Evolutionary conservation across 1,140 invertebrate species (phyloP).

Genomic region (Papilio glaucus): DNA sequence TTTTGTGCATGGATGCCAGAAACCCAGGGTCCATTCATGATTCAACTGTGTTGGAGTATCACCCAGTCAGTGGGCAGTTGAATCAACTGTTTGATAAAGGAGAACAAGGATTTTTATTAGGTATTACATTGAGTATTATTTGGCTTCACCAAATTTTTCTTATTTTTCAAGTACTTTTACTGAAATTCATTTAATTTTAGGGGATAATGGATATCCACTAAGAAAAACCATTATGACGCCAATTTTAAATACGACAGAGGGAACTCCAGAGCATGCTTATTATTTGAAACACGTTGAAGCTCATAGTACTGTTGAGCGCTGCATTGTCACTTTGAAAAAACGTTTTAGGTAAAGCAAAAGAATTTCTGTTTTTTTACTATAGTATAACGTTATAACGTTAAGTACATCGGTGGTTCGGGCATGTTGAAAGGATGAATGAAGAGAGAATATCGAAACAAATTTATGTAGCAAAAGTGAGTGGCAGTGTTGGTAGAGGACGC

Average conservation of each 20-base stretch:
- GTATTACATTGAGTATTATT: no score
- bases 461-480: no score
- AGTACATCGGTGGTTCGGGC: no score
- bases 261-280: constrained; percentile 40
- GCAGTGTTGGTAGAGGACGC: no score
- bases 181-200: constrained; percentile 46
- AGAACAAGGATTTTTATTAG: constrained; percentile 6
- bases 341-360: constrained; percentile 14
- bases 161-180: no score
- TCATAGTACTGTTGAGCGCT: not conserved
- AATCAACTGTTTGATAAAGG: constrained; percentile 24
- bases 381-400: no score
- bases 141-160: not conserved
- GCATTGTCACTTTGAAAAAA: not conserved
- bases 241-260: constrained; percentile 41
- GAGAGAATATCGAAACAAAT: no score
- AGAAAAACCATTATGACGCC: constrained; percentile 49
- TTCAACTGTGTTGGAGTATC: constrained; percentile 40
- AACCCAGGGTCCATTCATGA: constrained; percentile 38
- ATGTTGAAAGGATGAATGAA: no score
- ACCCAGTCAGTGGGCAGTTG: constrained; percentile 38
- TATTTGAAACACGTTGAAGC: not conserved
- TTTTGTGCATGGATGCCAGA: constrained; percentile 45
- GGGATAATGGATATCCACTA: constrained; percentile 50
- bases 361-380: no score